Base-by-base conservation (phyloP, 53 echinoderm and acorn worm species). In the Echinometra lucunter region DNA sequence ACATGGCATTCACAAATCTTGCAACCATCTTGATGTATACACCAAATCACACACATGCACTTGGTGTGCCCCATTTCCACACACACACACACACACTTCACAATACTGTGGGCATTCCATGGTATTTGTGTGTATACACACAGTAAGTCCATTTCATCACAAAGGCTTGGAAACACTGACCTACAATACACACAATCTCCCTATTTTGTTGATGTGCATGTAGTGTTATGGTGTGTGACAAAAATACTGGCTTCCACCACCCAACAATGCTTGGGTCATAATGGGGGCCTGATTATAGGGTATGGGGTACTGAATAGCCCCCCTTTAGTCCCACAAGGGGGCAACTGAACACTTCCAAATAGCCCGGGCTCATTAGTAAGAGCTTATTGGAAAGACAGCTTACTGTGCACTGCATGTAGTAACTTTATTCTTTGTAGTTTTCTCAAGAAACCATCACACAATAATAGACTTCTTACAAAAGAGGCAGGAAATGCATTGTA, bases 71-170 rank as follows among this genome's bases (percentile, higher is more conserved):
- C 47, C 47, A 85, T 9, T 45, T 53, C 2, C 85, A 83, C 85
- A 45, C 85, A 83, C 85, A 49, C 47, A 85, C 47, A 82, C 82
- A 82, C 82, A 82, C 82, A 82, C 85, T 45, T 13, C 32, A 32
- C 69, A 69, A 67, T 12, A 32, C 28, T 28, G 28, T 67, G 30
- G 28, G 17, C 67, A 30, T 17, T 30, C 47, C 45, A 8, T 83
- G 85, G 85, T 83, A 83, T 83, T 83, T 83, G 85, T 83, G 49
- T 83, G 85, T 83, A 83, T 49, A 85, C 85, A 85, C 85, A 85
- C 11, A 44, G 44, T 45, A 49, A 85, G 85, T 85, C 85, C 85
- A 85, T 49, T 49, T 85, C 49, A 85, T n/a, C 85, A 85, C 85
- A 85, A 85, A n/a, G 85, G 47, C 12, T 49, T 13, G 47, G 85